phyloP scores from a whole-genome alignment of 1,140 invertebrate genomes.

The Adelges cooleyi region DNA sequence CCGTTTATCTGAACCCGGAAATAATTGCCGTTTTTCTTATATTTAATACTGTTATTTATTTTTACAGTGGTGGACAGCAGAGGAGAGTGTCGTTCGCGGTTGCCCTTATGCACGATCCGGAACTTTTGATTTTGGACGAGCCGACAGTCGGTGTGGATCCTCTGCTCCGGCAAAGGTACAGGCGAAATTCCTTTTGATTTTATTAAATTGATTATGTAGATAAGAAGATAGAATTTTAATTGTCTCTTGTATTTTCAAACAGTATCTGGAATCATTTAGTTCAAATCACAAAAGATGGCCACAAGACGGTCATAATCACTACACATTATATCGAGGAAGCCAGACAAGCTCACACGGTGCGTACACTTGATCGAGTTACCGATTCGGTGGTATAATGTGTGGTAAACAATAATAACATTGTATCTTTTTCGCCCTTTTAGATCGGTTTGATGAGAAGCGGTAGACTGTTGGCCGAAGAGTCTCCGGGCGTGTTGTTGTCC shows the following conservation, averaged over 20 bases:
- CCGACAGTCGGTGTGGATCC: conserved; percentile 94
- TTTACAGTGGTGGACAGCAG: conserved; percentile 68
- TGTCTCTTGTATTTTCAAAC: conserved; percentile 20
- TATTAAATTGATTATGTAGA: not conserved
- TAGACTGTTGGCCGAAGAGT: conserved; percentile 79
- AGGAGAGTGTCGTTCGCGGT: conserved; percentile 76
- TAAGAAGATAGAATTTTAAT: not conserved
- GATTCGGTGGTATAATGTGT: not conserved
- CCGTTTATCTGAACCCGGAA: not conserved
- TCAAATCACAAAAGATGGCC: conserved; percentile 70
- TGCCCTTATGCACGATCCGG: conserved; percentile 75
- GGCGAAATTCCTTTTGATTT: too few relatives aligned
- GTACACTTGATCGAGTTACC: conserved; percentile 35
- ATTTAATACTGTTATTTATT: not conserved
- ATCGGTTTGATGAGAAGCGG: conserved; percentile 91
- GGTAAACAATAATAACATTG: not conserved
- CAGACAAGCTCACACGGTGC: conserved; percentile 69
- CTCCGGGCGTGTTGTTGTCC: conserved; percentile 67
- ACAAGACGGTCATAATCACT: conserved; percentile 89
- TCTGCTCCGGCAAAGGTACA: conserved; percentile 69
- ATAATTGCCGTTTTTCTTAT: not conserved
- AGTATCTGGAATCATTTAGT: conserved; percentile 92
- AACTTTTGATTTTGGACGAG: conserved; percentile 84
- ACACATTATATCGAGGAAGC: conserved; percentile 98
- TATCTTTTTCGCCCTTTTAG: conserved; percentile 42